Conservation (phyloP, 2,888 invertebrate species). For the Drepana falcataria region DNA sequence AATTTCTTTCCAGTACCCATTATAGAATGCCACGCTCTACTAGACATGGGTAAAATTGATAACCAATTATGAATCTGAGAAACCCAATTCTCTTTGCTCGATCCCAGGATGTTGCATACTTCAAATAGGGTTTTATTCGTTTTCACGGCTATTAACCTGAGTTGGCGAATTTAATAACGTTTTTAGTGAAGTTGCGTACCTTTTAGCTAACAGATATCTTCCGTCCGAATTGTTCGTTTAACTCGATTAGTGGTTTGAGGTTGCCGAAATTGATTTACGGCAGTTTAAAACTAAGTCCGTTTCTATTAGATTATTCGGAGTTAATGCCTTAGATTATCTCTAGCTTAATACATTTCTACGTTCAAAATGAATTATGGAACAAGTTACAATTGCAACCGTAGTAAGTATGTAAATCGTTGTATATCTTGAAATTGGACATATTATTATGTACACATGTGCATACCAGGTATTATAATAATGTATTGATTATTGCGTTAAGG, state of each 20-base stretch:
- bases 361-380: slow-evolving; percentile 28
- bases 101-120: not conserved
- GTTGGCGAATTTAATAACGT: not conserved
- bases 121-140: slow-evolving; percentile 11
- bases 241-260: slow-evolving; percentile 43
- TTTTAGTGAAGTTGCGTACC: slow-evolving; percentile 21
- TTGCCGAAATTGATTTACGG: slow-evolving; percentile 57
- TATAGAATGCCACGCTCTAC: slow-evolving; percentile 21
- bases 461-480: too few relatives aligned
- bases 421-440: too few relatives aligned
- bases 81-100: not conserved
- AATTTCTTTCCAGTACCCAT: slow-evolving; percentile 16
- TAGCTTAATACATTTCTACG: slow-evolving; percentile 18
- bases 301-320: slow-evolving; percentile 54
- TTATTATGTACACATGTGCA: too few relatives aligned
- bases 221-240: slow-evolving; percentile 43
- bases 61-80: slow-evolving; percentile 21
- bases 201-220: slow-evolving; percentile 35
- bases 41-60: slow-evolving; percentile 24
- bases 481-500: too few relatives aligned
- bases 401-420: slow-evolving; percentile 5
- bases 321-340: slow-evolving; percentile 41
- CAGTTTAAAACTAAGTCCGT: slow-evolving; percentile 57
- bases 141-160: not conserved
- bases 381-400: slow-evolving; percentile 9